Base-by-base conservation (phyloP, 2,888 invertebrate species). In the Myopa testacea region DNA sequence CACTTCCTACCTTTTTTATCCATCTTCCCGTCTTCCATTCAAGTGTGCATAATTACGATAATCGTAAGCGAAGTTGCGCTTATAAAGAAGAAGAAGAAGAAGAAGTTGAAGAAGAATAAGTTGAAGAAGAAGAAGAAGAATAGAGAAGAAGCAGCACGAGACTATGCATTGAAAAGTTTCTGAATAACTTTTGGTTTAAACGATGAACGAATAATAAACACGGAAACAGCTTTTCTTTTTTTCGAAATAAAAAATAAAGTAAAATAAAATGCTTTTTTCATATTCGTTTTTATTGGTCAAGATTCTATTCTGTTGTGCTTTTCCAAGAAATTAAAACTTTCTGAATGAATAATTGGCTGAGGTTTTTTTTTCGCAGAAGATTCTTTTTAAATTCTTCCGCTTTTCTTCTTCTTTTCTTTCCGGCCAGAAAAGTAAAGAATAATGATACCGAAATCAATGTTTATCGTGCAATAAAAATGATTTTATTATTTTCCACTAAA, bases 31-130 rank as follows among this genome's bases (percentile, higher is more conserved):
- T 65, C 62, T 26, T 62, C 62, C 62, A 4, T 37, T 65, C 83
- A 82, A 83, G 82, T 83, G 85, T 83, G 85, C 85, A 85, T 85
- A 85, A 85, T 85, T 85, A 84, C 85, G 84, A 85, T 85, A 85
- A 85, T 85, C 85, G 85, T 83, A 83, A 83, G 84, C 83, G 83
- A 82, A 38, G 77, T 45, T 26, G 77, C 62, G 26, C 71, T 8
- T 65, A 81, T 84, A 84, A 86, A 74, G 34, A 60, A 71, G 40
- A n/a, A 50, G 45, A n/a, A 73, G 26, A 5, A 62, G 26, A 10
- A 74, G 7, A 19, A 45, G 14, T 26, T 84, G 34, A 38, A 60
- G 40, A n/a, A 50, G 45, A 12, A 73, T 4, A 19, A 45, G 14
- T 26, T 84, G 34, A 38, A 60, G 40, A n/a, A 50, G 45, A 12